Evolutionary conservation across 1,140 invertebrate genomes (phyloP).

Genomic region (Conus ventricosus): DNA sequence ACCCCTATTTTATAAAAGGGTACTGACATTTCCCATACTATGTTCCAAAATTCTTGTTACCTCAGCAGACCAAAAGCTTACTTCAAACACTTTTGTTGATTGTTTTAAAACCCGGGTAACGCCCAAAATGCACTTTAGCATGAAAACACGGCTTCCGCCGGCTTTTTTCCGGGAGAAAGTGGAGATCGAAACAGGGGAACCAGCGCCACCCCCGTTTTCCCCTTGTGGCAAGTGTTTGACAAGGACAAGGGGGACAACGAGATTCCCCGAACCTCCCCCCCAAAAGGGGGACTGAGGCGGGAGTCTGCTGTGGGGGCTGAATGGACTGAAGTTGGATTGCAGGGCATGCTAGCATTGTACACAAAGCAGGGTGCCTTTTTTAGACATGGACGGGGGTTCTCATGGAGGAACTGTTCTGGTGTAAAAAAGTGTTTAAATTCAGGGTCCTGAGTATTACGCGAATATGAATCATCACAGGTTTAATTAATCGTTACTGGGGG

Average conservation of each 20-base stretch:
- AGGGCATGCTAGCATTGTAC: neutral
- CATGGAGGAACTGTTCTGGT: neutral
- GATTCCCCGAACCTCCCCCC: slow-evolving; percentile 63
- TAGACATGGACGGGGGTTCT: too few species aligned
- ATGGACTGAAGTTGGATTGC: neutral
- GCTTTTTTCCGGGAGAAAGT: slow-evolving; percentile 72
- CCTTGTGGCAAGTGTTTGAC: slow-evolving; percentile 72
- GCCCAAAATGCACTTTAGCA: slow-evolving; percentile 71
- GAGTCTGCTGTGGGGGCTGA: neutral
- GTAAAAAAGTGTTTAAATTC: too few species aligned
- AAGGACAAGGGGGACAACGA: slow-evolving; percentile 69
- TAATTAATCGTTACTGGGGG: too few species aligned
- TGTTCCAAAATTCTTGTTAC: too few species aligned
- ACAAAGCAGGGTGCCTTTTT: too few species aligned
- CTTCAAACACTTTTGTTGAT: too few species aligned
- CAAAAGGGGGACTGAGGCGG: slow-evolving; percentile 42
- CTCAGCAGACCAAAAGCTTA: too few species aligned
- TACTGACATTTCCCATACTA: too few species aligned
- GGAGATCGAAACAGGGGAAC: slow-evolving; percentile 68
- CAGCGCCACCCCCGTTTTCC: slow-evolving; percentile 66
- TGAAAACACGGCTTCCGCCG: slow-evolving; percentile 73
- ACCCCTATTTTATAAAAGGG: too few species aligned
- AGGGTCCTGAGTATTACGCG: too few species aligned
- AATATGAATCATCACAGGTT: too few species aligned
- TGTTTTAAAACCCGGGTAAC: slow-evolving; percentile 57